Conservation (phyloP, 2,888 invertebrate species). For the Apantesis nais region DNA sequence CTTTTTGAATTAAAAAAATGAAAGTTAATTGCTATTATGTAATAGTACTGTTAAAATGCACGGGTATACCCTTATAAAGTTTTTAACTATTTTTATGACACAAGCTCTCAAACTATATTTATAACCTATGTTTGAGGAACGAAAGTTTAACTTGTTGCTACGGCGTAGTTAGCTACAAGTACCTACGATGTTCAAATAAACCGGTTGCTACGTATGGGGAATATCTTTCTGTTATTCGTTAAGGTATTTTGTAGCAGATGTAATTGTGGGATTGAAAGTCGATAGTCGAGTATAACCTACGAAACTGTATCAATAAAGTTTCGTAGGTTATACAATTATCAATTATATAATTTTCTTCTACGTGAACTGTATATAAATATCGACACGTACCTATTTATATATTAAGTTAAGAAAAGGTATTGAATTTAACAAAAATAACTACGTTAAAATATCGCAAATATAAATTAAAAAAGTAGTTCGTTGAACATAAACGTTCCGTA, state of each 20-base stretch:
- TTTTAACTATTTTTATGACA: background rate
- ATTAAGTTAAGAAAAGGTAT: no score
- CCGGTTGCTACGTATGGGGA: background rate
- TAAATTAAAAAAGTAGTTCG: no score
- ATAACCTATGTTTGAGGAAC: background rate
- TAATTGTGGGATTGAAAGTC: background rate
- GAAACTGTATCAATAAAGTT: background rate
- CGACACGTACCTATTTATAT: background rate
- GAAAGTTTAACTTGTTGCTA: background rate
- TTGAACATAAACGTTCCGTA: no score
- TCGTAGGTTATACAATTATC: no score
- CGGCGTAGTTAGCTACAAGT: background rate
- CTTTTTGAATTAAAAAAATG: no score
- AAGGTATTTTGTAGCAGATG: background rate
- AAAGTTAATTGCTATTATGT: no score
- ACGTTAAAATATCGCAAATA: no score
- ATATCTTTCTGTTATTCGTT: background rate
- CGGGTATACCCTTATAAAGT: background rate
- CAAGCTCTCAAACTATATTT: background rate
- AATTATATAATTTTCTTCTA: background rate
- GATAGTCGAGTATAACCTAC: background rate
- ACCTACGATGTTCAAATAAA: background rate
- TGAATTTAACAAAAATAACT: no score
- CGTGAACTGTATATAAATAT: background rate
- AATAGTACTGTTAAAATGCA: no score